phyloP scores from a whole-genome alignment of 2,113 vertebrate species.

The Uria aalge region DNA sequence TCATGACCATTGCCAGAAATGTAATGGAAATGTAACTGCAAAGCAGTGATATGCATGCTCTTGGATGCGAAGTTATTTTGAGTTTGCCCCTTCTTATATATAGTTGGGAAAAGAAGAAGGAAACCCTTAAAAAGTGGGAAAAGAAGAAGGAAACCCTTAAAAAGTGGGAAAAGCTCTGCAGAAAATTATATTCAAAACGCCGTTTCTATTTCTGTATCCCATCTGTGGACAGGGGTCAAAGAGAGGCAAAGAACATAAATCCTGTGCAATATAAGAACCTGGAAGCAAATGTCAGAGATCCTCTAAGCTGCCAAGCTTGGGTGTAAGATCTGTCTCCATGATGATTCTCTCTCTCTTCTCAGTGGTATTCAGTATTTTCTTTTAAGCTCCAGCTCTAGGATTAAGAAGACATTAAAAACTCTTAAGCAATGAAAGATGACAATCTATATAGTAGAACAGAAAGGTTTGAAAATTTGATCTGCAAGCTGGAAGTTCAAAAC shows the following conservation, averaged over 20 bases:
- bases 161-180: not conserved
- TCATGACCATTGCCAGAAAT: conserved; percentile 4
- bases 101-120: not conserved
- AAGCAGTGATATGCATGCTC: not conserved
- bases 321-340: not conserved
- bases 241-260: not conserved
- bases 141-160: not conserved
- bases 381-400: not conserved
- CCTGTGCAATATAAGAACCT: not conserved
- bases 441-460: not conserved
- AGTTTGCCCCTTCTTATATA: not conserved
- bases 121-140: not conserved
- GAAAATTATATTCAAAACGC: not conserved
- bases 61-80: not conserved
- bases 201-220: not conserved
- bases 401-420: not conserved
- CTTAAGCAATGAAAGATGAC: not conserved
- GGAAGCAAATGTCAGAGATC: not conserved
- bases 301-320: not conserved
- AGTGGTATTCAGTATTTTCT: not conserved
- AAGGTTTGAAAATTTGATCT: not conserved
- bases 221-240: not conserved
- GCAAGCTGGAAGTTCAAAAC: not conserved
- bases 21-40: conserved; percentile 6
- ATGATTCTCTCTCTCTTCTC: not conserved